These are phyloP conservation scores for Sitodiplosis mosellana DNA, from an alignment of 1,140 invertebrate species.

Conservation along the genomic window DNA sequence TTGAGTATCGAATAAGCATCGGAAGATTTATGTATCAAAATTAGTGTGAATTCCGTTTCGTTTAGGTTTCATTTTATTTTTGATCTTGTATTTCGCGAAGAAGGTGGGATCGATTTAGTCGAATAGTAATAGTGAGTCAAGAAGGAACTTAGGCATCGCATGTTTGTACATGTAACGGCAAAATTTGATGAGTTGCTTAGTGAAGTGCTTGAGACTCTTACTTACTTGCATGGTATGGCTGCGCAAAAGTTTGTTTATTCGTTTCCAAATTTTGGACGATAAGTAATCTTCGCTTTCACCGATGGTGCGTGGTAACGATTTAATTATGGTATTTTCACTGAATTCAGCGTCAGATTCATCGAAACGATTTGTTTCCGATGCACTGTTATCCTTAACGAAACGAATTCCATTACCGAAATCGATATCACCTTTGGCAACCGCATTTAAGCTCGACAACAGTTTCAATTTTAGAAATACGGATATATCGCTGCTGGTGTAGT, in stretches of 20 bases:
- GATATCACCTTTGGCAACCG: conserved; percentile 42
- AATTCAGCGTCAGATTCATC: conserved; percentile 16
- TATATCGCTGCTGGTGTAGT: conserved; percentile 14
- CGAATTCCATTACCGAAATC: conserved; percentile 49
- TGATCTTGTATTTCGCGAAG: no score
- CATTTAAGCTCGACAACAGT: conserved; percentile 48
- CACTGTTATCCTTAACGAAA: conserved; percentile 37
- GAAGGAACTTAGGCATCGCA: neutral
- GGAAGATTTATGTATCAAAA: no score
- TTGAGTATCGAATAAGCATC: no score
- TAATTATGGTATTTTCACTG: conserved; percentile 39
- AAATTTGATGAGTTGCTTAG: neutral
- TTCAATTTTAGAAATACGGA: conserved; percentile 59
- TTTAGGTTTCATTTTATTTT: neutral
- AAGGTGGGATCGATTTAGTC: neutral
- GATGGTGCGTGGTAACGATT: conserved; percentile 43
- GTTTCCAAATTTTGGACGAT: conserved; percentile 54
- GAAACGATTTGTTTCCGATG: conserved; percentile 12
- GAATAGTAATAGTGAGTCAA: neutral
- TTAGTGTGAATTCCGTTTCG: neutral
- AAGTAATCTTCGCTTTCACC: conserved; percentile 50
- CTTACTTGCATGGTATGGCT: conserved; percentile 55
- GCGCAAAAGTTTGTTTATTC: conserved; percentile 49
- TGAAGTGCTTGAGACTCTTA: neutral
- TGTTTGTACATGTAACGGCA: neutral